These are phyloP conservation scores for Oreortyx pictus DNA, from an alignment of 2,797 vertebrate species.

Conservation along the genomic window DNA sequence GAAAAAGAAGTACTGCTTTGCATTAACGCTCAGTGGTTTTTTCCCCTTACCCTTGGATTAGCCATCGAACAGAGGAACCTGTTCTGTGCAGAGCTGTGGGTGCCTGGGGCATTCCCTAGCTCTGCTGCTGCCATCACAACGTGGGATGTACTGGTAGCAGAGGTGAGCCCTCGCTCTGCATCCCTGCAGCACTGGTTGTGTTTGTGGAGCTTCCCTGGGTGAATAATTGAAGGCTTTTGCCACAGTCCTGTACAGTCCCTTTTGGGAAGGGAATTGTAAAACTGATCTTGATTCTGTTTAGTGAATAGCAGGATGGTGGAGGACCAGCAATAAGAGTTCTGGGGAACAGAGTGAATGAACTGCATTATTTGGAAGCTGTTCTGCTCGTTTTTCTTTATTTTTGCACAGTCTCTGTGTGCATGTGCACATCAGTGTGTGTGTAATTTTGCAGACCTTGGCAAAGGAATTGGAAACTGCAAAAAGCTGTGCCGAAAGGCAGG, in stretches of 20 bases:
- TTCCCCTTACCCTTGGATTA: not conserved
- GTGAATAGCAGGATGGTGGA: not conserved
- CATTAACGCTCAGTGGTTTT: not conserved
- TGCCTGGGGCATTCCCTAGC: not conserved
- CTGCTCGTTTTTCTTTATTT: not conserved
- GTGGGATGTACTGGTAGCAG: not conserved
- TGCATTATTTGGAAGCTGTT: not conserved
- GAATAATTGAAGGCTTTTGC: not conserved
- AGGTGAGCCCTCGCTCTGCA: fast-evolving
- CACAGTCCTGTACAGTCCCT: not conserved
- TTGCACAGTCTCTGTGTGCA: not conserved
- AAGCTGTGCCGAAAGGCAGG: not conserved
- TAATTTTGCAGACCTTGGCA: not conserved
- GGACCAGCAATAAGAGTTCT: not conserved
- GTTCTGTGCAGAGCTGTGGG: not conserved
- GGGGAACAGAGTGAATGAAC: not conserved
- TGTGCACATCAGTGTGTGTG: fast-evolving
- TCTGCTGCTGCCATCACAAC: not conserved
- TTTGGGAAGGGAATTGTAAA: not conserved
- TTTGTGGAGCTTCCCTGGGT: not conserved
- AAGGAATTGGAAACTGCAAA: not conserved
- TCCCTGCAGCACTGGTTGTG: fast-evolving
- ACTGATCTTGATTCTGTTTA: not conserved
- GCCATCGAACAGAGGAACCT: not conserved
- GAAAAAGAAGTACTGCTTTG: constrained; percentile 15